These are phyloP conservation scores for Phaenicophaeus curvirostris DNA, from an alignment of 2,797 vertebrate genomes.

Conservation along the genomic window DNA sequence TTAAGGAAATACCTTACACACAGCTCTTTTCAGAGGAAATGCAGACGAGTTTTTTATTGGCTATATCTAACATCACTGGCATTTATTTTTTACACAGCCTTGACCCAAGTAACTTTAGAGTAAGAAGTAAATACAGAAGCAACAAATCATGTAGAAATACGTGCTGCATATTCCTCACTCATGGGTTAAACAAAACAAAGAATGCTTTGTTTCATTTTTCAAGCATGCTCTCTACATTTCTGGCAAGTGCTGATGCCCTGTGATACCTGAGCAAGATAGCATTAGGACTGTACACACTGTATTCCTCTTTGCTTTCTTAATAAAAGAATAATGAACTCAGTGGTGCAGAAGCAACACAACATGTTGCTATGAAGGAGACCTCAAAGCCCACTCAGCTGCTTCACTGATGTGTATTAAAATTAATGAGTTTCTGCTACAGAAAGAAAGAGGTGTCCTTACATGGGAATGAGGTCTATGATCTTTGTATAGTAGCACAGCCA, in stretches of 20 bases:
- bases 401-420: constrained; percentile 34
- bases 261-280: not conserved
- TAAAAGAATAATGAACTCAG: constrained; percentile 44
- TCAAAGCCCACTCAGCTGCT: constrained; percentile 22
- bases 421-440: constrained; percentile 29
- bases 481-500: constrained; percentile 9
- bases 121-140: not conserved
- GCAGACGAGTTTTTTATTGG: not conserved
- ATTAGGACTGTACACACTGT: not conserved
- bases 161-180: not conserved
- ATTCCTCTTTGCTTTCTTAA: constrained; percentile 30
- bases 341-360: constrained; percentile 26
- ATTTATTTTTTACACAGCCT: not conserved
- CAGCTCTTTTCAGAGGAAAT: not conserved
- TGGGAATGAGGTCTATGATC: constrained; percentile 16
- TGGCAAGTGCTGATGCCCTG: not conserved
- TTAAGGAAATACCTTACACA: not conserved
- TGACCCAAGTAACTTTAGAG: not conserved
- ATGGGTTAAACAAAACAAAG: not conserved
- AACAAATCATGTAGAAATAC: not conserved
- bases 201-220: not conserved
- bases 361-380: not conserved
- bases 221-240: not conserved
- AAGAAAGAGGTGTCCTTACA: constrained; percentile 5
- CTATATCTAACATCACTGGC: not conserved